Base-by-base conservation (phyloP, 2,797 vertebrate genomes). In the Cossypha caffra region DNA sequence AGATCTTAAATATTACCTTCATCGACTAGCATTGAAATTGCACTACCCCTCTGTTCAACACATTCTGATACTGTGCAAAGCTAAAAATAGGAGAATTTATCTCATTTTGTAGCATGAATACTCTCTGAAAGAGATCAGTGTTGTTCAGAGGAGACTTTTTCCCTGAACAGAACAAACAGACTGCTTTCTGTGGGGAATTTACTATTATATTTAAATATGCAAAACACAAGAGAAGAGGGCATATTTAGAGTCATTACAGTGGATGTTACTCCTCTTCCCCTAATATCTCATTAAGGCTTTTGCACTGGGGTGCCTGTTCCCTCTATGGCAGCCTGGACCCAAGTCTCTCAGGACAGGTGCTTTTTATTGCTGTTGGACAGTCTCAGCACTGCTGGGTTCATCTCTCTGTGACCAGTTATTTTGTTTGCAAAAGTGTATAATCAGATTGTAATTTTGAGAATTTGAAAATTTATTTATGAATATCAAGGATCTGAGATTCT, bases 251-350 rank as follows among this genome's bases (percentile, higher is more conserved):
- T 91, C 33, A 14, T 48, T 82, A 5, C 5, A 38, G 26, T 3
- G 4, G 16, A 42, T 77, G 42, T 29, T 82, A 17, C 38, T 95
- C n/a, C 13, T 62, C 90, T 92, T 92, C 55, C 82, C 58, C 59
- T 93, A 48, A 62, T 84, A 93, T 83, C 74, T 95, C 93, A 94
- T 92, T 68, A 87, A 83, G 69, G 52, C 52, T 38, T 67, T 40
- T 78, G 33, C 57, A 38, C 42, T 81, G 9, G 37, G 40, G 16
- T 50, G 40, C 45, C 23, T 42, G 33, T n/a, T 72, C 14, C 68
- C 50, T 76, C 78, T 71, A 31, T 17, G 47, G 76, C 79, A 91
- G 68, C 73, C 61, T 83, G 42, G 21, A 50, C 16, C 59, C 7
- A 6, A 19, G 28, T 87, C 33, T 38, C 62, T 59, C 3, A 8